Conservation (phyloP, 2,888 invertebrate species). For the Cerastis rubricosa region DNA sequence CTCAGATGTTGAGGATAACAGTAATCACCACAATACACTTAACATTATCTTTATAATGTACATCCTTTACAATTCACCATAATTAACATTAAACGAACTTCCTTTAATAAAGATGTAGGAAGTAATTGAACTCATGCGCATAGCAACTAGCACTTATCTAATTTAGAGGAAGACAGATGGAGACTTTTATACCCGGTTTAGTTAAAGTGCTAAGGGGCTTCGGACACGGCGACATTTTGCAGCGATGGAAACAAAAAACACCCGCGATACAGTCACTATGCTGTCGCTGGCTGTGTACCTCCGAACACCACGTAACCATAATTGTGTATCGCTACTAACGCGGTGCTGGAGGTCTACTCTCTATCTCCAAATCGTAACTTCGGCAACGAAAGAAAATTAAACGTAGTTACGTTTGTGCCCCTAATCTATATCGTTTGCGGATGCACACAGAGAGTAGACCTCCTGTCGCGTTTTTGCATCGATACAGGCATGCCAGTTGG, state of each 20-base stretch:
- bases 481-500: not conserved
- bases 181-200: conserved; percentile 41
- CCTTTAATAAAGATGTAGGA: conserved; percentile 56
- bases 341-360: no score
- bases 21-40: conserved; percentile 1
- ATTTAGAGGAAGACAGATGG: conserved; percentile 66
- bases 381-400: no score
- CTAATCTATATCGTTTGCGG: no score
- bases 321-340: not conserved
- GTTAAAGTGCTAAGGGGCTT: not conserved
- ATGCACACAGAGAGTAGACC: no score
- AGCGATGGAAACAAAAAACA: not conserved
- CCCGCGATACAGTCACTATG: not conserved
- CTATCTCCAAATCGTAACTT: no score
- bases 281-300: not conserved
- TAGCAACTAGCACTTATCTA: conserved; percentile 67
- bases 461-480: not conserved
- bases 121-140: conserved; percentile 62
- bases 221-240: not conserved
- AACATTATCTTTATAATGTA: conserved; percentile 39
- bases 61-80: conserved; percentile 53
- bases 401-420: no score
- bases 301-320: not conserved
- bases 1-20: conserved; percentile 4
- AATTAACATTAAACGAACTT: conserved; percentile 43